These are phyloP conservation scores for Spondyliosoma cantharus DNA, from an alignment of 2,797 vertebrate species.

Conservation along the genomic window DNA sequence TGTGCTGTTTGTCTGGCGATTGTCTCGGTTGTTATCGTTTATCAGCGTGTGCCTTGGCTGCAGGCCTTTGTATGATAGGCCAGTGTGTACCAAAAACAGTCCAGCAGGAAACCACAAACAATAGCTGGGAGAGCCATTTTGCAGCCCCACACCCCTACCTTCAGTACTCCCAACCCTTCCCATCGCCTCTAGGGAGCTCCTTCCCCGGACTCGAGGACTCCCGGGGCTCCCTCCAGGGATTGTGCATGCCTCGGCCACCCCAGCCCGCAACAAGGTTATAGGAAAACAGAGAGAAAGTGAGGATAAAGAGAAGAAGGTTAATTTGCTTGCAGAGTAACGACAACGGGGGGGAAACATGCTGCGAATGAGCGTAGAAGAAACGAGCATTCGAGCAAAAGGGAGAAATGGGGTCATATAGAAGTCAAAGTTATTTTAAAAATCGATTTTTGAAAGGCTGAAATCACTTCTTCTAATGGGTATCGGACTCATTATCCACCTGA, in stretches of 20 bases:
- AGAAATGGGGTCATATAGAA: slow-evolving; percentile 21
- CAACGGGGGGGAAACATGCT: not conserved
- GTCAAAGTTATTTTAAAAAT: slow-evolving; percentile 39
- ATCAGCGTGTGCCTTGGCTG: slow-evolving; percentile 40
- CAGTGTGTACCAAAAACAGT: slow-evolving; percentile 62
- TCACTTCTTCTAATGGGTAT: not conserved
- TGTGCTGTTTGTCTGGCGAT: slow-evolving; percentile 23
- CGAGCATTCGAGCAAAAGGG: not conserved
- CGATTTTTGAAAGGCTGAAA: slow-evolving; percentile 29
- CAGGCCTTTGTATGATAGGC: slow-evolving; percentile 41
- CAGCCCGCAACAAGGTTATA: not conserved
- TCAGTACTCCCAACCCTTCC: not conserved
- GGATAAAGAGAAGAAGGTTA: not conserved
- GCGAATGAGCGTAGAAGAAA: not conserved
- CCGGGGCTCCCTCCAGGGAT: slow-evolving; percentile 24
- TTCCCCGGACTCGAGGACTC: not conserved
- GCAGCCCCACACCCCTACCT: slow-evolving; percentile 12
- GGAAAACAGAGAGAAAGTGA: slow-evolving; percentile 20
- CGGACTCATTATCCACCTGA: slow-evolving; percentile 2
- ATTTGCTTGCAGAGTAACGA: not conserved
- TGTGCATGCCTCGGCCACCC: slow-evolving; percentile 5
- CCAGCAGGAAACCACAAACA: slow-evolving; percentile 73
- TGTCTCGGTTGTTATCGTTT: slow-evolving; percentile 56
- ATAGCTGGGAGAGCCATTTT: slow-evolving; percentile 48
- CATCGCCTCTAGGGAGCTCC: slow-evolving; percentile 10